phyloP scores from a whole-genome alignment of 1,140 invertebrate genomes.

The Agraylea sexmaculata region DNA sequence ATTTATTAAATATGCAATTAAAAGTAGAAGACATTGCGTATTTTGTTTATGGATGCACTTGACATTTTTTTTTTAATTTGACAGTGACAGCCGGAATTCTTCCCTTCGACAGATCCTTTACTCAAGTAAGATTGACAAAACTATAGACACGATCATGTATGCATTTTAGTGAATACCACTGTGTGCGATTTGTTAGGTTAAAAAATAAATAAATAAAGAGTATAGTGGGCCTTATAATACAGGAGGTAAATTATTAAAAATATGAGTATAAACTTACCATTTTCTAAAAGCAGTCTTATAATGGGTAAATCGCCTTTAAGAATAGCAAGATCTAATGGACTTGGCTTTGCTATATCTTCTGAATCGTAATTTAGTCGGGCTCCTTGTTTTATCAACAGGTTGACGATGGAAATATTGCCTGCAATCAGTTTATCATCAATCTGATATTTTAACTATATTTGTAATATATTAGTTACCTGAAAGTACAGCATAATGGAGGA shows the following conservation, averaged over 20 bases:
- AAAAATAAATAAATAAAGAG: not conserved
- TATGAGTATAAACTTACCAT: conserved; percentile 41
- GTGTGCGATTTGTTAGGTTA: conserved; percentile 5
- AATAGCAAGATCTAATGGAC: conserved; percentile 73
- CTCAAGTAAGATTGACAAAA: too few species aligned
- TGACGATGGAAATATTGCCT: conserved; percentile 61
- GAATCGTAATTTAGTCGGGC: conserved; percentile 53
- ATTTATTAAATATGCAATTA: too few species aligned
- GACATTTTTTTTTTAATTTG: conserved; percentile 1
- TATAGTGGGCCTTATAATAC: not conserved
- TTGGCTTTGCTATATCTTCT: conserved; percentile 64
- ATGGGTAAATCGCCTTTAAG: conserved; percentile 66
- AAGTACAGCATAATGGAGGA: conserved; percentile 78
- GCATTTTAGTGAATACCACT: too few species aligned
- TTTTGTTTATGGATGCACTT: too few species aligned
- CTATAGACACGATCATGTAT: too few species aligned
- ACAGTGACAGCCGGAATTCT: too few species aligned
- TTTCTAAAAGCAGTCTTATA: conserved; percentile 53
- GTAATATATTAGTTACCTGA: conserved; percentile 39
- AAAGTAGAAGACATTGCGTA: too few species aligned
- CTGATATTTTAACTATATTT: not conserved
- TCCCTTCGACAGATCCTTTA: too few species aligned
- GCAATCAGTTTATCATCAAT: conserved; percentile 7
- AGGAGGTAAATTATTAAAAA: conserved; percentile 1
- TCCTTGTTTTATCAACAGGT: conserved; percentile 71